Evolutionary conservation across 2,113 vertebrate species (phyloP), one percentile per base, ranked within the genome.

Genomic region (Notarius lentiginosus): DNA sequence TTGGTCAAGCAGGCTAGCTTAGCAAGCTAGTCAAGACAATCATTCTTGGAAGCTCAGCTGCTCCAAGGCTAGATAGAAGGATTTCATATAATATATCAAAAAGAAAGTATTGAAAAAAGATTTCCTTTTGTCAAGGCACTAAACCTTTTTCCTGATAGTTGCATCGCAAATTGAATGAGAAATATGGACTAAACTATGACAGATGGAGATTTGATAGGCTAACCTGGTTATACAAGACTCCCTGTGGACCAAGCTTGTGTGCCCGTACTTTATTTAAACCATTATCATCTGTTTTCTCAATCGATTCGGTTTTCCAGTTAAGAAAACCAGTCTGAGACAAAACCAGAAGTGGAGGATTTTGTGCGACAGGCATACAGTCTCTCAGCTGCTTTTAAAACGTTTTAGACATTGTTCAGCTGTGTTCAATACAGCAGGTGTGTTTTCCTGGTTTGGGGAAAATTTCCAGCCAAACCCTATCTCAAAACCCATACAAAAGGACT

Each of bases 1-100:
- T 63, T 87, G 89, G 89, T 83, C 89, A 86, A 90, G 73, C 55
- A 82, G 72, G 18, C 75, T 81, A 55, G 89, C 84, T 85, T 80
- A 89, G 82, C 15, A 47, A 27, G 51, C 56, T 49, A 83, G 79
- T 63, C 66, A 63, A 76, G 73, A 83, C 63, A 56, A 56, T 34
- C 56, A 84, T 84, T 90, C 81, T 41, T 75, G 27, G 22, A 83
- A 66, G 41, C 84, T 73, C 49, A 80, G 66, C 18, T 61, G 61
- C 9, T 3, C 18, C 72, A 75, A 77, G 49, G 27, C 27, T n/a
- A 82, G 24, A 66, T 24, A 84, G 82, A 79, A 89, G 82, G 82
- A 77, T 86, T 89, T 83, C 82, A 87, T 68, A 84, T 87, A 89
- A 87, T 68, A 84, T 87, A 89, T 86, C 73, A 84, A 86, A 89